A percentile compares a stretch with the other conserved stretches of the same genome.
phyloP scores from a whole-genome alignment of 2,113 vertebrate genomes.

The Jaculus jaculus region DNA sequence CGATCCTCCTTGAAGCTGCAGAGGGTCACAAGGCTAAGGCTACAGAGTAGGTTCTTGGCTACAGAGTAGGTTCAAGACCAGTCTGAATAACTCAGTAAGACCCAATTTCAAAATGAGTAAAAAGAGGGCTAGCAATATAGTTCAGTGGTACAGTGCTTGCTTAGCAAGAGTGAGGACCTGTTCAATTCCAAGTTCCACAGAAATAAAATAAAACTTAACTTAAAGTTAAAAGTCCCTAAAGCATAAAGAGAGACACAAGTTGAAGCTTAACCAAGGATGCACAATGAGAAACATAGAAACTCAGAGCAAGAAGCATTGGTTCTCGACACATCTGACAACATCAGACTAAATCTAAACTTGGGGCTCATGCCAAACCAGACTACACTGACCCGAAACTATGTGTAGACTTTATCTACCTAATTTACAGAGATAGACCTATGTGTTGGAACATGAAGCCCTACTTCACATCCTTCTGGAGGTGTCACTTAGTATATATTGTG shows the following conservation, averaged over 20 bases:
- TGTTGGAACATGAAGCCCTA: neutral
- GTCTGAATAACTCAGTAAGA: neutral
- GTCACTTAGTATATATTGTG: neutral
- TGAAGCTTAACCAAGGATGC: neutral
- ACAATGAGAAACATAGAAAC: neutral
- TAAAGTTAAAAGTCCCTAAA: neutral
- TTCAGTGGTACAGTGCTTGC: no score
- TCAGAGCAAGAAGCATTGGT: neutral
- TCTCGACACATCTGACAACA: neutral
- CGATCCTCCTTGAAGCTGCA: no score
- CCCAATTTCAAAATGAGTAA: neutral
- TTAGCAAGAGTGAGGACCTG: neutral
- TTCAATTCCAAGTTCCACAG: neutral
- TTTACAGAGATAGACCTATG: neutral
- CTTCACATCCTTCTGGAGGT: neutral
- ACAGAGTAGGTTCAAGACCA: neutral
- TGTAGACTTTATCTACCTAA: neutral
- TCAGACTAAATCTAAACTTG: neutral
- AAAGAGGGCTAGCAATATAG: neutral
- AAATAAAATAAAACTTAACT: neutral
- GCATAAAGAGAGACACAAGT: neutral
- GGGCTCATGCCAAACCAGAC: neutral
- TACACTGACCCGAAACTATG: neutral
- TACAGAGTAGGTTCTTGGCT: neutral
- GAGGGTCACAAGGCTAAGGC: neutral